phyloP scores from a whole-genome alignment of 2,113 vertebrate genomes.

The Passer montanus region DNA sequence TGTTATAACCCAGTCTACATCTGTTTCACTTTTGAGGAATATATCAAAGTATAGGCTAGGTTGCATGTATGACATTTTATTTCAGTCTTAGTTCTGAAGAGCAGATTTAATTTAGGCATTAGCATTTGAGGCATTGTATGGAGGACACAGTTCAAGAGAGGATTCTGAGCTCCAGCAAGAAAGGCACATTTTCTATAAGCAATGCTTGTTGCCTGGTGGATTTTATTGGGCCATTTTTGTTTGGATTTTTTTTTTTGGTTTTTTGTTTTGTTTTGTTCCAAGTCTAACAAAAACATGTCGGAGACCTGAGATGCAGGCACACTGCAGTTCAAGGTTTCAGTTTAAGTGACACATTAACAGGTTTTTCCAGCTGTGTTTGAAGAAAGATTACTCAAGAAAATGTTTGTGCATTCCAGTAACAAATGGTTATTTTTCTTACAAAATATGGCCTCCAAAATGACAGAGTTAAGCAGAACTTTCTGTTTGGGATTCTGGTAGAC shows the following conservation, averaged over 20 bases:
- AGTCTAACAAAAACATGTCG: background rate
- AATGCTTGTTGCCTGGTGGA: background rate
- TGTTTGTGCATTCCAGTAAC: slow-evolving; percentile 40
- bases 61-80: background rate
- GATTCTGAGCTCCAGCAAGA: background rate
- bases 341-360: slow-evolving; percentile 63
- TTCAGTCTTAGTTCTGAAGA: background rate
- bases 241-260: background rate
- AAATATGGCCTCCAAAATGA: background rate
- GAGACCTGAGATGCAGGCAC: background rate
- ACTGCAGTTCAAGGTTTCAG: slow-evolving; percentile 44
- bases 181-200: background rate
- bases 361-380: slow-evolving; percentile 61
- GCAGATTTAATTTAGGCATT: background rate
- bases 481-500: background rate
- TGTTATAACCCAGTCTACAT: background rate
- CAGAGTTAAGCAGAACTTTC: background rate
- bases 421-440: background rate
- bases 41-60: background rate
- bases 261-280: background rate
- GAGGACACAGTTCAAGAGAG: background rate
- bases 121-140: background rate
- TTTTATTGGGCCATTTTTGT: background rate
- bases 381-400: slow-evolving; percentile 61
- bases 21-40: background rate